Evolutionary conservation across 2,113 vertebrate species (phyloP).

Genomic region (Aepyceros melampus): DNA sequence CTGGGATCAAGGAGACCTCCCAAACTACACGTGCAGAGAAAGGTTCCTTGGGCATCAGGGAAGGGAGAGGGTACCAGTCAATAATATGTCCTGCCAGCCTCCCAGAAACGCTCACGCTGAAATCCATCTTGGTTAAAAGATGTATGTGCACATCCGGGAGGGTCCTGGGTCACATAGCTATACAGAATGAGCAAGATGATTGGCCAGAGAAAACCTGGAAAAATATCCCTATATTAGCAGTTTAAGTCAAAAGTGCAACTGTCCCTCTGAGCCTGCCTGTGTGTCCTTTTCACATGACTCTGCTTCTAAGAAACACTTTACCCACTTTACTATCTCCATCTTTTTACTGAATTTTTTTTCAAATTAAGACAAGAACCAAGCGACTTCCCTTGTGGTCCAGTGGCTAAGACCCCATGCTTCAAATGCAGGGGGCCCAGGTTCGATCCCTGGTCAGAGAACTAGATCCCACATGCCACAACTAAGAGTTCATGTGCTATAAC

Average conservation of each 20-base stretch:
- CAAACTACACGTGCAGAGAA: background rate
- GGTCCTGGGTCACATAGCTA: background rate
- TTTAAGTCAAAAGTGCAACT: background rate
- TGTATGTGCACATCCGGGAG: background rate
- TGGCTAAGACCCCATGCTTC: background rate
- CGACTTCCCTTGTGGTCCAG: background rate
- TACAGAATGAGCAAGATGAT: background rate
- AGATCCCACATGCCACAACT: background rate
- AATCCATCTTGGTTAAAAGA: background rate
- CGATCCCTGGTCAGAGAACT: background rate
- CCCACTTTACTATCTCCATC: background rate
- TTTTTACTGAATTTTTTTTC: background rate
- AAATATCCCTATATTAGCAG: background rate
- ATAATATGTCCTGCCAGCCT: background rate
- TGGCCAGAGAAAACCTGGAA: background rate
- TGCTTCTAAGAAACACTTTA: background rate
- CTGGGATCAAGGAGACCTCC: background rate
- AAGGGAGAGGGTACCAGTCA: background rate
- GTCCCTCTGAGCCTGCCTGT: background rate
- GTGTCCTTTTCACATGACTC: background rate
- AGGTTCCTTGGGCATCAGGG: background rate
- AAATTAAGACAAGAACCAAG: background rate
- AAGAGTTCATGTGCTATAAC: background rate
- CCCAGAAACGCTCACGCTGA: background rate
- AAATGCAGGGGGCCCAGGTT: background rate